Evolutionary conservation across 2,888 invertebrate species (phyloP).

Genomic region (Lasioglossum oenotherae): DNA sequence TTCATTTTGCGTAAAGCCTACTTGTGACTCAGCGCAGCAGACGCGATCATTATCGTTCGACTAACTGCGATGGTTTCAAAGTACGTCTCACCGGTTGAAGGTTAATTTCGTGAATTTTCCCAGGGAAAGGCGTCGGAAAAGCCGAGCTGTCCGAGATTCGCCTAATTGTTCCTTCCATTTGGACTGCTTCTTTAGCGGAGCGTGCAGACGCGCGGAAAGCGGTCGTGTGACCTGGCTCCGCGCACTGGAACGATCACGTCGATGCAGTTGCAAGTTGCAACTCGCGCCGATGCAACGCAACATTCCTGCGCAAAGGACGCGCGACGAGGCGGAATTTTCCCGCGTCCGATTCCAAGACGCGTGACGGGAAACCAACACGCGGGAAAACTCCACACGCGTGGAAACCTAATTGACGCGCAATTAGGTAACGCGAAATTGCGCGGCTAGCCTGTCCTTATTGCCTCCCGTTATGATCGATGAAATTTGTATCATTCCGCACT

Average conservation of each 20-base stretch:
- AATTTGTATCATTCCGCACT: not conserved
- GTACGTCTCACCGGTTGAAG: not conserved
- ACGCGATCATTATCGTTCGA: not conserved
- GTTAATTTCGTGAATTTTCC: conserved; percentile 4
- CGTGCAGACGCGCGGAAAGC: conserved; percentile 57
- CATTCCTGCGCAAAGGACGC: conserved; percentile 5
- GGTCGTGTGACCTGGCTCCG: conserved; percentile 70
- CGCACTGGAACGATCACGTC: conserved; percentile 65
- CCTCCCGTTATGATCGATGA: not conserved
- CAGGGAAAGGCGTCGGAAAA: conserved; percentile 23
- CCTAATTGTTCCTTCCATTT: conserved; percentile 70
- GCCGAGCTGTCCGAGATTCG: conserved; percentile 53
- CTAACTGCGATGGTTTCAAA: not conserved
- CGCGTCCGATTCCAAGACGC: conserved; percentile 16
- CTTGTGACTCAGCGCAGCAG: not conserved
- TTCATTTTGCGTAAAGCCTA: not conserved
- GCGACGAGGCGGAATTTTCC: conserved; percentile 31
- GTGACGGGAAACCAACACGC: conserved; percentile 46
- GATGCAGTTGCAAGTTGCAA: not conserved
- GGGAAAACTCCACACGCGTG: conserved; percentile 29
- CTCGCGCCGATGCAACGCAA: conserved; percentile 16
- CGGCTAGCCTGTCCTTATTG: conserved; percentile 4
- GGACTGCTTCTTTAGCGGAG: conserved; percentile 72
- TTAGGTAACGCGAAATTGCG: conserved; percentile 52
- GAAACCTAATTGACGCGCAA: conserved; percentile 54